Conservation (phyloP, 2,797 vertebrate species). For the Esox lucius region DNA sequence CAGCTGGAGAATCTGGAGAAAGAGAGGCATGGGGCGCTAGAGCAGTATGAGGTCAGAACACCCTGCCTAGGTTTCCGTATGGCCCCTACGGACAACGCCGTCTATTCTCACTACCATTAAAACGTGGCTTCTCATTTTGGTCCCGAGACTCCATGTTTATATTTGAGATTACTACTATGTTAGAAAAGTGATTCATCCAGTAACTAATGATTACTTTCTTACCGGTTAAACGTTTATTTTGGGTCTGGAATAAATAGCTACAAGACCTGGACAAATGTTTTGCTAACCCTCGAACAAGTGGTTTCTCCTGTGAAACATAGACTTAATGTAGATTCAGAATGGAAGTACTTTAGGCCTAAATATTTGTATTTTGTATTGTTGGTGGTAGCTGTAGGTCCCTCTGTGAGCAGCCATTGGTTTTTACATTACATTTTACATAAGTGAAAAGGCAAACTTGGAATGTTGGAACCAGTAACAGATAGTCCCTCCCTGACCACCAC, state of each 20-base stretch:
- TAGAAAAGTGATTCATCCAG: no score
- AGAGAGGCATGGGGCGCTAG: conserved; percentile 82
- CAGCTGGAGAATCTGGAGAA: conserved; percentile 85
- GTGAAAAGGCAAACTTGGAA: neutral
- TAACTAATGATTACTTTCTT: no score
- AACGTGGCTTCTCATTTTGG: neutral
- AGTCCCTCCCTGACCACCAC: neutral
- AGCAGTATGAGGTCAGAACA: conserved; percentile 85
- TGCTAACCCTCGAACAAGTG: no score
- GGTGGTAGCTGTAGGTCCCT: neutral
- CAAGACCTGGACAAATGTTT: neutral
- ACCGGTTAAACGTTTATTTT: no score
- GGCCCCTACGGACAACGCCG: neutral
- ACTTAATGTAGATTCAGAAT: no score
- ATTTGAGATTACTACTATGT: no score
- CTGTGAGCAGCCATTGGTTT: neutral
- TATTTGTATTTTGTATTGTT: neutral
- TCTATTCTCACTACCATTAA: neutral
- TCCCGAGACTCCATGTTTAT: no score
- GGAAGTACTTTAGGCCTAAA: neutral
- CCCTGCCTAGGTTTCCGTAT: neutral
- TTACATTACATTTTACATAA: no score
- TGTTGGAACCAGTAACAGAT: neutral
- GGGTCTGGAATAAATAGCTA: no score
- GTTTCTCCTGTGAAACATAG: no score